Percentiles rank a stretch among this genome's conserved stretches.
These are phyloP conservation scores for Sycobia sp. DNA, from an alignment of 1,140 invertebrate species.

Conservation along the genomic window DNA sequence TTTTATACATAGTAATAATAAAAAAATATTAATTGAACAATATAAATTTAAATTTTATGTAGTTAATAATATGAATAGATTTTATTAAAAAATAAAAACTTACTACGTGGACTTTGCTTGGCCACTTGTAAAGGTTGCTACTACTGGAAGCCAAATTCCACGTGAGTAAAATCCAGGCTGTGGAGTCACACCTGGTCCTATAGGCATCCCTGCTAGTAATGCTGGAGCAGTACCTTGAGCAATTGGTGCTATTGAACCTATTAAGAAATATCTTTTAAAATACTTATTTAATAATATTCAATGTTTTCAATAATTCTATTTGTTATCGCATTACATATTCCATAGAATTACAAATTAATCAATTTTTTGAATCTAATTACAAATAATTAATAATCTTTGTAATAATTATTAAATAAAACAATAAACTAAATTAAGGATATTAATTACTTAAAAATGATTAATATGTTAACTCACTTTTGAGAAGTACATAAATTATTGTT, in stretches of 20 bases:
- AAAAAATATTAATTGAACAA: too few species aligned
- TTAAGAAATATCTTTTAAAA: conserved; percentile 6
- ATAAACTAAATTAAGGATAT: too few species aligned
- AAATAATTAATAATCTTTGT: too few species aligned
- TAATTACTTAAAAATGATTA: too few species aligned
- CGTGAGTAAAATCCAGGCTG: conserved; percentile 92
- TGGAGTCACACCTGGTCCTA: conserved; percentile 79
- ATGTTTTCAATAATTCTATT: not conserved
- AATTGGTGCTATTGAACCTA: conserved; percentile 49
- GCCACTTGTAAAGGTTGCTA: conserved; percentile 82
- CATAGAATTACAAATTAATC: not conserved
- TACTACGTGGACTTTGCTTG: conserved; percentile 88
- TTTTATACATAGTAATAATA: too few species aligned
- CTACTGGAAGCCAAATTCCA: conserved; percentile 88
- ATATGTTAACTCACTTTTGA: too few species aligned
- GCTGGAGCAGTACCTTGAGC: conserved; percentile 73
- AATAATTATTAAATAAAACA: too few species aligned
- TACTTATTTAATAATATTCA: not conserved
- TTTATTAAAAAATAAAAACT: too few species aligned
- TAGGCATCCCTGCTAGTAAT: conserved; percentile 70
- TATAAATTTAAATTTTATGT: not conserved
- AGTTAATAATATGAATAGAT: too few species aligned
- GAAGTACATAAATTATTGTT: too few species aligned
- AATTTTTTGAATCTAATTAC: too few species aligned
- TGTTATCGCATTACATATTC: not conserved